Conservation (phyloP, 2,888 invertebrate species). For the Ophonus ardosiacus region DNA sequence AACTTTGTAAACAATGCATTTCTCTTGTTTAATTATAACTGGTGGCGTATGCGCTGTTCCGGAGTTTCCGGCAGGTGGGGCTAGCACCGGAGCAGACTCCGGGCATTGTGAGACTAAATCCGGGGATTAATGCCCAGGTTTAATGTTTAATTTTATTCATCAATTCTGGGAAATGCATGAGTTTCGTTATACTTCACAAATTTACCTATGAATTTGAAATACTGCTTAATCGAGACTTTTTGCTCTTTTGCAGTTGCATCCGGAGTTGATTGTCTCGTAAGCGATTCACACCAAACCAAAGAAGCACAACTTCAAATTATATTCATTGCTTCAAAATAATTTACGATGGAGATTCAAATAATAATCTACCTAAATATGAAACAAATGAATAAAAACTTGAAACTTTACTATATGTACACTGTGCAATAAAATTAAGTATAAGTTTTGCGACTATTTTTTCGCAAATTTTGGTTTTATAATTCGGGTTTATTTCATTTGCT, state of each 20-base stretch:
- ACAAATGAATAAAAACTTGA: too few species aligned
- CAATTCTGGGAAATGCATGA: constrained; percentile 56
- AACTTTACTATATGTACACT: too few species aligned
- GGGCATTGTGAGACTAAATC: constrained; percentile 41
- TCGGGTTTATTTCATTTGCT: too few species aligned
- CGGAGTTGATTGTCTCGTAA: background rate
- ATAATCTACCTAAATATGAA: too few species aligned
- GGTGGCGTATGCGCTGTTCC: background rate
- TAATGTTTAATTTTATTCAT: constrained; percentile 60
- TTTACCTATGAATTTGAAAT: constrained; percentile 56
- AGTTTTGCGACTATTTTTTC: too few species aligned
- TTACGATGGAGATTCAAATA: too few species aligned
- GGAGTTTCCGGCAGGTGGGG: constrained; percentile 27
- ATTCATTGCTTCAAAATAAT: background rate
- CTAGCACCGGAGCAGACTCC: constrained; percentile 1
- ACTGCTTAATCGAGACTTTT: constrained; percentile 31
- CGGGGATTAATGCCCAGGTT: constrained; percentile 46
- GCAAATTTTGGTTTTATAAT: too few species aligned
- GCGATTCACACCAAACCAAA: background rate
- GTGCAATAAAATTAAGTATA: too few species aligned
- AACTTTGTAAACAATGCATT: background rate
- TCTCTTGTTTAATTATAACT: background rate
- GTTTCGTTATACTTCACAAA: constrained; percentile 40
- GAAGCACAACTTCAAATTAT: background rate
- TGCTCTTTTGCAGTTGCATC: constrained; percentile 1